Percentiles rank a stretch among this genome's conserved stretches.
These are phyloP conservation scores for Melanotaenia duboulayi DNA, from an alignment of 2,113 vertebrate genomes.

Conservation along the genomic window DNA sequence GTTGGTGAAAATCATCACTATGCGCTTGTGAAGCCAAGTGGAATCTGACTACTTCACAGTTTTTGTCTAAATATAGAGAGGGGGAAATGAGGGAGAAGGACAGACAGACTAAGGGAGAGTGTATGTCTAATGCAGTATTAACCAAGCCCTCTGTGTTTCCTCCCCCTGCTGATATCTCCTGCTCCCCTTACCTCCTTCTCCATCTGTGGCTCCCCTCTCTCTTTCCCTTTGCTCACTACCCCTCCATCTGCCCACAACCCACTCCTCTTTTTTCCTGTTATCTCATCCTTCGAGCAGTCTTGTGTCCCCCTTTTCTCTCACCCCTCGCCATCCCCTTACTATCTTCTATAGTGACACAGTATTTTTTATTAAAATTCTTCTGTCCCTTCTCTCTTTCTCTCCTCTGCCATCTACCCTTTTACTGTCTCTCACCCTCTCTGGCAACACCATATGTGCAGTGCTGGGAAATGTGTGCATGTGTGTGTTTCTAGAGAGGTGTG, in stretches of 20 bases:
- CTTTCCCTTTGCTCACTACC: conserved; percentile 45
- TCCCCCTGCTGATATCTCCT: conserved; percentile 61
- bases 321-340: conserved; percentile 18
- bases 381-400: conserved; percentile 30
- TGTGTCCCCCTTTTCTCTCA: conserved; percentile 26
- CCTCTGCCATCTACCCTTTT: conserved; percentile 43
- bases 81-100: conserved; percentile 51
- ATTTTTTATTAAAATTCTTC: conserved; percentile 29
- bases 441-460: conserved; percentile 66
- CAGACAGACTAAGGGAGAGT: conserved; percentile 56
- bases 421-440: conserved; percentile 61
- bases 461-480: conserved; percentile 41
- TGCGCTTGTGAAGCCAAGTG: conserved; percentile 69
- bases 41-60: conserved; percentile 80
- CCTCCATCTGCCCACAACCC: conserved; percentile 57
- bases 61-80: conserved; percentile 81
- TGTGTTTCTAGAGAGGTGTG: conserved; percentile 34
- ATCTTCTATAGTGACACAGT: background rate
- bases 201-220: conserved; percentile 67
- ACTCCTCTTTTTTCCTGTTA: conserved; percentile 17
- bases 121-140: conserved; percentile 75
- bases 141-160: conserved; percentile 62
- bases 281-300: conserved; percentile 35
- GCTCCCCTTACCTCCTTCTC: conserved; percentile 65
- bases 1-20: conserved; percentile 72